Conservation (phyloP, 1,140 invertebrate species). For the Wasmannia auropunctata region DNA sequence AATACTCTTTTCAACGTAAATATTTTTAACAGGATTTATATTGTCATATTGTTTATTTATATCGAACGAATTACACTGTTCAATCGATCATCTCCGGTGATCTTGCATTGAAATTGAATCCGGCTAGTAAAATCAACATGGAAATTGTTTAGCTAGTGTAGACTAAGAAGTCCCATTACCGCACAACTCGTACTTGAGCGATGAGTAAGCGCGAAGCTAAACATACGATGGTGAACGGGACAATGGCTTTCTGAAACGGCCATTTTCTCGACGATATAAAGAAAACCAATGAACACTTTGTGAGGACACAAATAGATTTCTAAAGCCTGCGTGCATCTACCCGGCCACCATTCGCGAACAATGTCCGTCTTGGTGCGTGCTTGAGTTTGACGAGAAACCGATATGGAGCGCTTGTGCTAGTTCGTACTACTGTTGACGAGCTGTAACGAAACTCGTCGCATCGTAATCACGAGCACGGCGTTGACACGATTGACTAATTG, state of each 20-base stretch:
- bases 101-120: neutral
- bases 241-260: conserved; percentile 47
- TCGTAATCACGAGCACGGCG: neutral
- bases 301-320: conserved; percentile 30
- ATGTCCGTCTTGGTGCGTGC: conserved; percentile 4
- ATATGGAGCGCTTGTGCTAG: conserved; percentile 17
- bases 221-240: conserved; percentile 1
- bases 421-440: conserved; percentile 13
- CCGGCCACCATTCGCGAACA: conserved; percentile 12
- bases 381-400: conserved; percentile 39
- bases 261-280: conserved; percentile 41
- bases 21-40: neutral
- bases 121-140: neutral
- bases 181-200: neutral
- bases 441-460: neutral
- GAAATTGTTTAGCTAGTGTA: neutral
- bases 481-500: neutral
- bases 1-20: neutral
- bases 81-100: neutral
- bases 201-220: conserved; percentile 8
- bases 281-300: conserved; percentile 38
- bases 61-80: neutral
- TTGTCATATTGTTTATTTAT: neutral
- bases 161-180: neutral
- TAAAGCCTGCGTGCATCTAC: conserved; percentile 6